Percentiles rank a stretch among this genome's conserved stretches.
These are phyloP conservation scores for Subacronicta megacephala DNA, from an alignment of 2,888 invertebrate species.

Conservation along the genomic window DNA sequence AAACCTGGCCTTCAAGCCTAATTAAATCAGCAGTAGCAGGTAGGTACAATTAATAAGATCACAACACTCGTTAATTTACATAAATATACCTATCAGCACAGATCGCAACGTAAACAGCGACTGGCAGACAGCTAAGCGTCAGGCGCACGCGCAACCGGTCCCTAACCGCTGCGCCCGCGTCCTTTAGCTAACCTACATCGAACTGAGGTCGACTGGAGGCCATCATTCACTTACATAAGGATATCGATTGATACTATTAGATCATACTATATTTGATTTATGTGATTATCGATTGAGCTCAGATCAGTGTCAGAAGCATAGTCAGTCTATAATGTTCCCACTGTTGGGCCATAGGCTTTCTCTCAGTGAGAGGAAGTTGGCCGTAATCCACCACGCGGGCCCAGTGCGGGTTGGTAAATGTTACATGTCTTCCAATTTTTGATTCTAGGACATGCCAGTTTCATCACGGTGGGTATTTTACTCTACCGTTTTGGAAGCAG, in stretches of 20 bases:
- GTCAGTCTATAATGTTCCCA: too few species aligned
- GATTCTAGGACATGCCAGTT: too few species aligned
- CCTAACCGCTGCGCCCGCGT: constrained; percentile 52
- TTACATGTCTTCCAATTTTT: too few species aligned
- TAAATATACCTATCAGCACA: constrained; percentile 19
- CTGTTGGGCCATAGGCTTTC: too few species aligned
- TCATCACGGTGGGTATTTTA: too few species aligned
- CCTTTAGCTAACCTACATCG: constrained; percentile 70
- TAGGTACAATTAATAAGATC: constrained; percentile 9
- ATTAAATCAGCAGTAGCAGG: too few species aligned
- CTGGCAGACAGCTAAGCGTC: constrained; percentile 25
- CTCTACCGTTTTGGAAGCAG: too few species aligned
- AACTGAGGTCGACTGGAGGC: constrained; percentile 56
- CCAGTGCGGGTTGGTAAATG: too few species aligned
- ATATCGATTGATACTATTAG: constrained; percentile 23
- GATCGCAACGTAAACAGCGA: constrained; percentile 33
- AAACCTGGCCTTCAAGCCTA: too few species aligned
- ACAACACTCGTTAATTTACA: constrained; percentile 6
- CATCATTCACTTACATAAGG: constrained; percentile 40
- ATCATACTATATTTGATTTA: constrained; percentile 5
- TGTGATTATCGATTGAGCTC: not conserved
- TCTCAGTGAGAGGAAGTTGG: too few species aligned
- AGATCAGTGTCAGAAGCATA: too few species aligned
- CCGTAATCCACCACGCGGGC: too few species aligned
- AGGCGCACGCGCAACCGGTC: constrained; percentile 50